These are phyloP conservation scores for Galago senegalensis DNA, from an alignment of 2,797 vertebrate genomes.

Conservation along the genomic window DNA sequence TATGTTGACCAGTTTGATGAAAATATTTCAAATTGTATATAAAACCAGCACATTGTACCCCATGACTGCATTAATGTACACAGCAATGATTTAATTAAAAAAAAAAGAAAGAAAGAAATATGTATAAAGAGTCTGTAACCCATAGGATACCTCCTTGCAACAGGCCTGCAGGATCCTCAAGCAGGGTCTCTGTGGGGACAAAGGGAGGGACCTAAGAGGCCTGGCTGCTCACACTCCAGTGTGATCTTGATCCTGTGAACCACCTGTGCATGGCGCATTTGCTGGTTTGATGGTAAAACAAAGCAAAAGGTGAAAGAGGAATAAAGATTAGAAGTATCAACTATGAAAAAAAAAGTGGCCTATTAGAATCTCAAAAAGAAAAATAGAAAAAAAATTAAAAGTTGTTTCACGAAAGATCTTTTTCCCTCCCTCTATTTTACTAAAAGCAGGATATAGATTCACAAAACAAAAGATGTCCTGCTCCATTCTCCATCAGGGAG, in stretches of 20 bases:
- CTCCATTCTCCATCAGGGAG: background rate
- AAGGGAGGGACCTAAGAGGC: background rate
- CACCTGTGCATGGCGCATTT: background rate
- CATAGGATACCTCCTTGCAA: background rate
- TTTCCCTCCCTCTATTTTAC: background rate
- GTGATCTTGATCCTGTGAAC: background rate
- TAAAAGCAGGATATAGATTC: background rate
- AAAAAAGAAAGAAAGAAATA: background rate
- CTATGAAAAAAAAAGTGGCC: no score
- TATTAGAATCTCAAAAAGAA: no score
- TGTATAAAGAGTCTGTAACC: background rate
- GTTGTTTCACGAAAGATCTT: background rate
- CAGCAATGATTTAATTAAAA: no score
- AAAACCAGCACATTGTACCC: no score
- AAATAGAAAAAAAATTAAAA: no score
- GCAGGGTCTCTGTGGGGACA: background rate
- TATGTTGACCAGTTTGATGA: no score
- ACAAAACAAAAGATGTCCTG: background rate
- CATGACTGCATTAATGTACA: no score
- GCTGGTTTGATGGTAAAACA: background rate
- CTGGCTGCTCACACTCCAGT: accelerated
- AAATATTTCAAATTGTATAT: no score
- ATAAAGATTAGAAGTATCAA: background rate
- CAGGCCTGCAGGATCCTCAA: background rate
- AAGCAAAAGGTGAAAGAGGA: background rate